phyloP scores from a whole-genome alignment of 2,888 invertebrate genomes.

The Cryptocephalus primarius region DNA sequence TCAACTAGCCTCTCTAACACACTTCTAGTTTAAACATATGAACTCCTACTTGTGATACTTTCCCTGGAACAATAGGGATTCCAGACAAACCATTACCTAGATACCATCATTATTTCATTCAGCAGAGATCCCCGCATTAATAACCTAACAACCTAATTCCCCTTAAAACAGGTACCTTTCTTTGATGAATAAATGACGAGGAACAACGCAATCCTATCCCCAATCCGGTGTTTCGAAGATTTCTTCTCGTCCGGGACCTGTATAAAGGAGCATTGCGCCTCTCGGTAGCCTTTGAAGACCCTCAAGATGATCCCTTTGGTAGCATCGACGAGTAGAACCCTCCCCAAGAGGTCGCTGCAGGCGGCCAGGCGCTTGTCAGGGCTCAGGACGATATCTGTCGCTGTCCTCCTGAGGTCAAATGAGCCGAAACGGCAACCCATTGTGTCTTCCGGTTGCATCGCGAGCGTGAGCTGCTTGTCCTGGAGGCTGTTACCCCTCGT shows the following conservation, averaged over 20 bases:
- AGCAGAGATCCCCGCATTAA: too few species aligned
- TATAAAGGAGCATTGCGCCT: conserved; percentile 91
- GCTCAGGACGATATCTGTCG: conserved; percentile 62
- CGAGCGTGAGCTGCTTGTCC: conserved; percentile 32
- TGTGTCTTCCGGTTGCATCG: conserved; percentile 54
- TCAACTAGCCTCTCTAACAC: too few species aligned
- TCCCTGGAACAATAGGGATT: too few species aligned
- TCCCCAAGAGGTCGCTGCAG: conserved; percentile 74
- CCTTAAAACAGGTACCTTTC: conserved; percentile 40
- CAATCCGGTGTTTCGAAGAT: conserved; percentile 23
- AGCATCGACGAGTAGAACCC: conserved; percentile 80
- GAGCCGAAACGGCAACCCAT: conserved; percentile 73
- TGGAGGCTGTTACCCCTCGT: conserved; percentile 38
- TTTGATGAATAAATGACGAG: conserved; percentile 88
- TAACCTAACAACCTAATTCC: too few species aligned
- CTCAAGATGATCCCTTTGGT: conserved; percentile 66
- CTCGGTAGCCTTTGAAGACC: conserved; percentile 83
- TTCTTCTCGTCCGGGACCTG: conserved; percentile 60
- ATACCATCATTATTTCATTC: too few species aligned
- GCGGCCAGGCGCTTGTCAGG: conserved; percentile 73
- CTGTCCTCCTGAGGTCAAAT: conserved; percentile 68
- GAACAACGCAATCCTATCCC: conserved; percentile 57
- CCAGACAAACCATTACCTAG: too few species aligned
- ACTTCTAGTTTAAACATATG: too few species aligned
- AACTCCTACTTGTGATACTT: too few species aligned